phyloP scores from a whole-genome alignment of 2,113 vertebrate genomes.

The Spea bombifrons region DNA sequence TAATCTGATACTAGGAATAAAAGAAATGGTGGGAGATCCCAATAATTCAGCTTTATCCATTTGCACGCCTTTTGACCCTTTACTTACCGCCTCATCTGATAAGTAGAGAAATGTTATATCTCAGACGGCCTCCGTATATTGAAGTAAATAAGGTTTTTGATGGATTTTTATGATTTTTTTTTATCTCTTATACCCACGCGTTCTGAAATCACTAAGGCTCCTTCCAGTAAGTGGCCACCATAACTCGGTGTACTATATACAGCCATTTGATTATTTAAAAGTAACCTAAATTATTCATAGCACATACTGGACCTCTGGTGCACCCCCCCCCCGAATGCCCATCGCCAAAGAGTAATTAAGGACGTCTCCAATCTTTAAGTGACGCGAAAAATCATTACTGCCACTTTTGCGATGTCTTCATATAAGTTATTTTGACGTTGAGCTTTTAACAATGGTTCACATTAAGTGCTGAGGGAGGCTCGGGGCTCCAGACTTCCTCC shows the following conservation, averaged over 20 bases:
- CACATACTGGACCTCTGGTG: slow-evolving; percentile 16
- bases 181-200: too few relatives aligned
- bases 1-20: too few relatives aligned
- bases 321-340: background rate
- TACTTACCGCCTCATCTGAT: too few relatives aligned
- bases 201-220: background rate
- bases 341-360: slow-evolving; percentile 44
- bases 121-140: too few relatives aligned
- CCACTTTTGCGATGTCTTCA: slow-evolving; percentile 36
- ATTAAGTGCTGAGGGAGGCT: slow-evolving; percentile 36
- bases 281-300: slow-evolving; percentile 34
- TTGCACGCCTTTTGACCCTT: too few relatives aligned
- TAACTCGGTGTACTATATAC: background rate
- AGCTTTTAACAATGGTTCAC: slow-evolving; percentile 36
- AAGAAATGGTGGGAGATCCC: too few relatives aligned
- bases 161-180: too few relatives aligned
- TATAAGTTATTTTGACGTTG: slow-evolving; percentile 41
- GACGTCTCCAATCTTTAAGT: slow-evolving; percentile 44
- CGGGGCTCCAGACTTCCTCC: slow-evolving; percentile 35
- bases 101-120: too few relatives aligned
- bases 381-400: slow-evolving; percentile 47
- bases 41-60: too few relatives aligned
- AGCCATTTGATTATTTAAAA: slow-evolving; percentile 14
- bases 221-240: slow-evolving; percentile 37
- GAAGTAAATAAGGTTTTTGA: too few relatives aligned